Base-by-base conservation (phyloP, 2,797 vertebrate genomes). In the Hirundo rustica region DNA sequence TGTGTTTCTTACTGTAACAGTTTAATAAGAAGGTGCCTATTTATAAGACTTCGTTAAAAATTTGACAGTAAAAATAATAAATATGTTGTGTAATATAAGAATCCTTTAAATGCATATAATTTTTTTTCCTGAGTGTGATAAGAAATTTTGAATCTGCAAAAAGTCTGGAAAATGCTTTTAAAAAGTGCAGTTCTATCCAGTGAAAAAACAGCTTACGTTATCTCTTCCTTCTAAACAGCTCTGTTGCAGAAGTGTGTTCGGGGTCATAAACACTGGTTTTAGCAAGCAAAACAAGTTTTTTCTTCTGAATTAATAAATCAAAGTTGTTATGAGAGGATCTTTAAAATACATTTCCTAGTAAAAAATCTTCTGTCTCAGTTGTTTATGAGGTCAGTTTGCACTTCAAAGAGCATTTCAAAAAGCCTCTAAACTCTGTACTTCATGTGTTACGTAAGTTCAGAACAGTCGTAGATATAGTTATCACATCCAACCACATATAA, bases 161-260 rank as follows among this genome's bases (percentile, higher is more conserved):
- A 85, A 60, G 70, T 89, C 90, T 70, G 71, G 61, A 76, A 83
- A 91, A 54, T 42, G 27, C 55, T 95, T 97, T 85, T 21, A 6
- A 64, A 58, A 94, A 67, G 17, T 96, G 32, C 30, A 45, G 2
- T 83, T 92, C 64, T 80, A 80, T 34, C 26, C 18, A 48, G 26
- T 38, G 79, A 93, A 92, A 87, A 92, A 38, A 32, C 34, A 23
- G 44, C 10, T 45, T 88, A 16, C 88, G 67, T 67, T 21, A 48
- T 77, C n/a, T 83, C 82, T 94, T 90, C 42, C 25, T 55, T 77
- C 40, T 38, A 60, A 93, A 38, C 16, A 84, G 16, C 53, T 89
- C 55, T 89, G 12, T 54, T 85, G 26, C 27, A 11, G 34, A 74
- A 54, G 19, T 48, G 16, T 61, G 2, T 81, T 91, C 62, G 58